Evolutionary conservation across 1,140 invertebrate species (phyloP).

Genomic region (Argopecten irradians): DNA sequence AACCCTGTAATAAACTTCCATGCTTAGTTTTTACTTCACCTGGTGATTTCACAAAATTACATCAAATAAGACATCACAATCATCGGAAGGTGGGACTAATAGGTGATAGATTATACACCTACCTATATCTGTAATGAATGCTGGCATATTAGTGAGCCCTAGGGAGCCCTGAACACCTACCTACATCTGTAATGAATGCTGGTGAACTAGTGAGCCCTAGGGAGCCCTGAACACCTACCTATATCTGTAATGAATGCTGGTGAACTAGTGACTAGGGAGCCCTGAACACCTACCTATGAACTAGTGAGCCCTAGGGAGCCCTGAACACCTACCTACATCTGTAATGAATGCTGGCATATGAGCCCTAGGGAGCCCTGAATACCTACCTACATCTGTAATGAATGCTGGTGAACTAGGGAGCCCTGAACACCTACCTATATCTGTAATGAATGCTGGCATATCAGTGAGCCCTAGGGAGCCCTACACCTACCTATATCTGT

Average conservation of each 20-base stretch:
- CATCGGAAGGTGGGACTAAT: no score
- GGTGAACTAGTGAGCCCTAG: conserved; percentile 46
- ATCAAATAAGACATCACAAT: no score
- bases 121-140: no score
- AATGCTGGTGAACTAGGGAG: conserved; percentile 86
- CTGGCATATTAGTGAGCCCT: not conserved
- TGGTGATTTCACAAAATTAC: no score
- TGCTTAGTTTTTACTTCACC: no score
- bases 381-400: conserved; percentile 87
- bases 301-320: not conserved
- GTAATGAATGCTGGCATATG: not conserved
- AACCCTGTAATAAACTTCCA: no score
- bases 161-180: no score
- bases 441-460: no score
- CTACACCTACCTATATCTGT: no score
- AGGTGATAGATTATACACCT: no score
- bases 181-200: not conserved
- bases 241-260: not conserved
- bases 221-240: conserved; percentile 72
- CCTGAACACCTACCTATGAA: not conserved
- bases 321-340: no score
- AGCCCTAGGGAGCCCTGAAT: conserved; percentile 42
- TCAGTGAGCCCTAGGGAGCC: conserved; percentile 73
- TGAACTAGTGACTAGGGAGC: no score
- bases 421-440: conserved; percentile 81